Conservation (phyloP, 2,113 vertebrate species). For the Hoplias malabaricus region DNA sequence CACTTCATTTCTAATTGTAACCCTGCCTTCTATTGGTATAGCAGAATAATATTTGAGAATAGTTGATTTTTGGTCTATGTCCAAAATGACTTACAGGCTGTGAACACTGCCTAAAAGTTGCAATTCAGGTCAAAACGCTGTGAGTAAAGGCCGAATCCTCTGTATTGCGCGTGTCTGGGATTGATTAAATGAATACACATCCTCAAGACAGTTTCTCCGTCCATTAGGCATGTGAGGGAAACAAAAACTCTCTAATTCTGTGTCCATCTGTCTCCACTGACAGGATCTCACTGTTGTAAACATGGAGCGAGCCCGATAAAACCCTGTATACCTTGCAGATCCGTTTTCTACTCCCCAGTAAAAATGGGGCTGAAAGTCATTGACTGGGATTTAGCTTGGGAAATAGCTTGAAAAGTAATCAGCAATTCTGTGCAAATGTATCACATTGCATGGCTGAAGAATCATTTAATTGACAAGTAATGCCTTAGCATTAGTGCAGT, state of each 20-base stretch:
- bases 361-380: background rate
- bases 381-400: background rate
- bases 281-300: slow-evolving; percentile 17
- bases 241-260: background rate
- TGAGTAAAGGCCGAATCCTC: too few species aligned
- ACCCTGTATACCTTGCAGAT: slow-evolving; percentile 14
- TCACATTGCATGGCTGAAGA: background rate
- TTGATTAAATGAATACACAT: background rate
- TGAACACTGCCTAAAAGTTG: too few species aligned
- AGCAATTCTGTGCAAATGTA: background rate
- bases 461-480: background rate
- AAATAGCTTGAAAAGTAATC: slow-evolving; percentile 18
- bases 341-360: slow-evolving; percentile 16
- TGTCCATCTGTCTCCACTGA: slow-evolving; percentile 15
- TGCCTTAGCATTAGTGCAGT: background rate
- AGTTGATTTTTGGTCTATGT: too few species aligned
- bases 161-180: too few species aligned
- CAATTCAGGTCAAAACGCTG: too few species aligned
- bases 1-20: too few species aligned
- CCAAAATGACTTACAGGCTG: too few species aligned
- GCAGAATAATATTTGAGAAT: too few species aligned
- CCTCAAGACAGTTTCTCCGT: background rate
- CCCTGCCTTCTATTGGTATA: too few species aligned
- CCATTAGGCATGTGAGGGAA: slow-evolving; percentile 3
- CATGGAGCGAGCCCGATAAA: slow-evolving; percentile 19